Conservation (phyloP, 2,113 vertebrate species). For the Sula dactylatra region DNA sequence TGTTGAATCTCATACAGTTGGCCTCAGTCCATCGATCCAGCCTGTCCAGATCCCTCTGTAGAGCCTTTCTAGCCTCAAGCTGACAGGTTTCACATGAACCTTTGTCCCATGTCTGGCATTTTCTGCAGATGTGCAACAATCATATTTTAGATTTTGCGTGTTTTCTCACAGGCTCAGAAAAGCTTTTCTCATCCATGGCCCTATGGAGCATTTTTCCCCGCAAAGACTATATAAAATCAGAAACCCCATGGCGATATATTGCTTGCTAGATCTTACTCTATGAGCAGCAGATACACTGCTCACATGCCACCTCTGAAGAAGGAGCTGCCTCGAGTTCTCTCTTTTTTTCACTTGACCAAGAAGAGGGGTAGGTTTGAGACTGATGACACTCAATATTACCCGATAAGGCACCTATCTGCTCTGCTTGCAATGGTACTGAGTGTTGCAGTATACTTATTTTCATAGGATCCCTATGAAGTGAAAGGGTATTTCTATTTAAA, state of each 20-base stretch:
- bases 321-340: background rate
- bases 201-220: background rate
- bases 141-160: background rate
- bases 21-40: accelerated
- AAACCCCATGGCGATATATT: background rate
- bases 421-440: background rate
- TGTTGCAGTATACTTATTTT: background rate
- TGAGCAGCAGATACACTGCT: background rate
- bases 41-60: background rate
- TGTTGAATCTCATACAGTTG: background rate
- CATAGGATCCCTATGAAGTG: background rate
- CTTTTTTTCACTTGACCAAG: background rate
- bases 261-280: background rate
- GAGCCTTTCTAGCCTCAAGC: background rate
- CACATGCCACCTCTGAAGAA: background rate
- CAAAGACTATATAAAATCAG: background rate
- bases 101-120: background rate
- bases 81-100: background rate
- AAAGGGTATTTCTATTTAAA: background rate
- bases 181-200: background rate
- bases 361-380: background rate
- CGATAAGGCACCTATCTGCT: accelerated
- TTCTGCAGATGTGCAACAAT: background rate
- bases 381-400: background rate
- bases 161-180: background rate